These are phyloP conservation scores for Trogon surrucura DNA, from an alignment of 2,113 vertebrate genomes.

Conservation along the genomic window DNA sequence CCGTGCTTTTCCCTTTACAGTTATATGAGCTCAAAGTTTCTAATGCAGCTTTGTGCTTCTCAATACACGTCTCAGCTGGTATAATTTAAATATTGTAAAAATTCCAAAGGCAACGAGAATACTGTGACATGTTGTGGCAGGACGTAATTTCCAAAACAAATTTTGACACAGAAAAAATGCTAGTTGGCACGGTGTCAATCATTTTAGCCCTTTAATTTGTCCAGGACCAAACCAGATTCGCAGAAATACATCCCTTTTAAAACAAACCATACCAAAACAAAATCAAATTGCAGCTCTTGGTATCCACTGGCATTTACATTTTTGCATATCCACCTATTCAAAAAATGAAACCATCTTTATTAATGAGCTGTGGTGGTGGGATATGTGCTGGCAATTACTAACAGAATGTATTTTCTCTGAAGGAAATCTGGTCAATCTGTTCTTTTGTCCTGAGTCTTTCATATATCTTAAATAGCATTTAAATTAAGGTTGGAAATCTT, in stretches of 20 bases:
- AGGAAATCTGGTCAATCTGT: not conserved
- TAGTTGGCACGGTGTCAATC: not conserved
- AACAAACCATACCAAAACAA: not conserved
- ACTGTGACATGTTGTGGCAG: not conserved
- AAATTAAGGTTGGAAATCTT: not conserved
- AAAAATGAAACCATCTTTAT: not conserved
- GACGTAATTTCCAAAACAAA: not conserved
- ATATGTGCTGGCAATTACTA: not conserved
- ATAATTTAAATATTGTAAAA: not conserved
- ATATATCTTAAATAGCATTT: not conserved
- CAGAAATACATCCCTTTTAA: not conserved
- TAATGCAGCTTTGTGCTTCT: not conserved
- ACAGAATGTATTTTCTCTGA: constrained; percentile 3
- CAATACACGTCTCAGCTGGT: not conserved
- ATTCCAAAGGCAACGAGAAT: not conserved
- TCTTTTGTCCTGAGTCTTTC: not conserved
- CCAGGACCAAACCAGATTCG: not conserved
- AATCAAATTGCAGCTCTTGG: not conserved
- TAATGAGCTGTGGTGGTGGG: not conserved
- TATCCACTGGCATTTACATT: not conserved
- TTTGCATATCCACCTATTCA: not conserved
- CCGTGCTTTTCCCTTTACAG: not conserved
- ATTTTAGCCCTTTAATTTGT: not conserved
- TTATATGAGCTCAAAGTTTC: not conserved
- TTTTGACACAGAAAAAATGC: not conserved